Percentiles rank a stretch among this genome's conserved stretches.
Evolutionary conservation across 2,113 vertebrate species (phyloP).

Genomic region (Kryptolebias marmoratus): DNA sequence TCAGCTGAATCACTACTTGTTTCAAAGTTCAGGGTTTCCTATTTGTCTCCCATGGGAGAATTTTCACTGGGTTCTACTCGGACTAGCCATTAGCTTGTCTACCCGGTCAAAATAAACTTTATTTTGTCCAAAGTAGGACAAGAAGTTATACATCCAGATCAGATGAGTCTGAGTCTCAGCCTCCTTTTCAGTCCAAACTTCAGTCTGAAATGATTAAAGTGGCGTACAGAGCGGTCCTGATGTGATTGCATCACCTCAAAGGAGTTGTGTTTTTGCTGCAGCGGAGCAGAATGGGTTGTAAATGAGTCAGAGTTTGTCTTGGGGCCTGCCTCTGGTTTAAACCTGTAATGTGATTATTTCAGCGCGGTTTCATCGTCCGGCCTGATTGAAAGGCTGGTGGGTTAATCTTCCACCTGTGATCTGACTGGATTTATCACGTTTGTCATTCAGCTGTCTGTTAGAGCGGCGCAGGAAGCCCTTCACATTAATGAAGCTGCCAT

Average conservation of each 20-base stretch:
- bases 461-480: not conserved
- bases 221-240: slow-evolving; percentile 25
- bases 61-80: too few relatives aligned
- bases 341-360: slow-evolving; percentile 31
- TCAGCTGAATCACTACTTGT: too few relatives aligned
- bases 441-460: not conserved
- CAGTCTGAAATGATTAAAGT: slow-evolving; percentile 37
- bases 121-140: too few relatives aligned
- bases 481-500: not conserved
- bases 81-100: too few relatives aligned
- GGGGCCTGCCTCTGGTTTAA: slow-evolving; percentile 33
- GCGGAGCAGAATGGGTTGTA: slow-evolving; percentile 1
- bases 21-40: too few relatives aligned
- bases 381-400: slow-evolving; percentile 11
- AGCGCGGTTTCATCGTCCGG: slow-evolving; percentile 18
- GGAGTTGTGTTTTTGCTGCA: slow-evolving; percentile 41
- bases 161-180: too few relatives aligned
- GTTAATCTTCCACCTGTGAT: slow-evolving; percentile 26
- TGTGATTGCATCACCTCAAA: slow-evolving; percentile 49
- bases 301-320: slow-evolving; percentile 4
- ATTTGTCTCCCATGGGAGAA: too few relatives aligned
- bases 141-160: too few relatives aligned
- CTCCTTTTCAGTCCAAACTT: not conserved
- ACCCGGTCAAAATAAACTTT: too few relatives aligned
- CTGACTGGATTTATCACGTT: not conserved